Base-by-base conservation (phyloP, 2,888 invertebrate species). In the Conistra vaccinii region DNA sequence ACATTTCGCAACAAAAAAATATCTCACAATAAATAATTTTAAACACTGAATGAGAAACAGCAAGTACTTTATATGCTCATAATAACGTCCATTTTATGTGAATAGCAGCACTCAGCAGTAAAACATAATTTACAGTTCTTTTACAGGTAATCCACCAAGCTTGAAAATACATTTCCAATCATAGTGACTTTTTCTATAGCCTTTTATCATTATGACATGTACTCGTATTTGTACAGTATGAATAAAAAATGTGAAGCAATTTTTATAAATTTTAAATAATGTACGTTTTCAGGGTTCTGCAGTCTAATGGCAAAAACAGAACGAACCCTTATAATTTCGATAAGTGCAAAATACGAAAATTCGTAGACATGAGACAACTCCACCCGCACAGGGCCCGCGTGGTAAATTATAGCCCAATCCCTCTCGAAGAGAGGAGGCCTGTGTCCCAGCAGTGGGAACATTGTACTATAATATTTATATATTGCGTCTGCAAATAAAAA, bases 121-220 rank as follows among this genome's bases (percentile, higher is more conserved):
- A 42, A 61, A 61, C 0, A 20, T 53, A 17, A 51, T 51, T 60
- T 17, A 14, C 29, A 23, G 32, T 60, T 23, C 14, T 71, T 53
- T 42, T 53, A 29, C n/a, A n/a, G n/a, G n/a, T 29, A 42, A 32
- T 39, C n/a, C 29, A 29, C 5, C 7, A 48, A 12, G 32, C 29
- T 51, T 32, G 3, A 48, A 51, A 61, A 51, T 23, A 29, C 58
- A 73, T 48, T 72, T 45, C 7, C 35, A 57, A 71, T 45, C 26
- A 32, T 32, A 35, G 5, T 39, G 14, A 4, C 0, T 20, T 45
- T 63, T 63, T 29, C 29, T 29, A 12, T 20, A 45, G 26, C 12
- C 20, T 20, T 12, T 20, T 63, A 20, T 63, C 3, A 42, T 42
- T 20, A 20, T 12, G 26, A 32, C 32, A 3, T 32, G 2, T 32